These are phyloP conservation scores for Clarias laeviceps DNA, from an alignment of 2,797 vertebrate genomes.

Conservation along the genomic window DNA sequence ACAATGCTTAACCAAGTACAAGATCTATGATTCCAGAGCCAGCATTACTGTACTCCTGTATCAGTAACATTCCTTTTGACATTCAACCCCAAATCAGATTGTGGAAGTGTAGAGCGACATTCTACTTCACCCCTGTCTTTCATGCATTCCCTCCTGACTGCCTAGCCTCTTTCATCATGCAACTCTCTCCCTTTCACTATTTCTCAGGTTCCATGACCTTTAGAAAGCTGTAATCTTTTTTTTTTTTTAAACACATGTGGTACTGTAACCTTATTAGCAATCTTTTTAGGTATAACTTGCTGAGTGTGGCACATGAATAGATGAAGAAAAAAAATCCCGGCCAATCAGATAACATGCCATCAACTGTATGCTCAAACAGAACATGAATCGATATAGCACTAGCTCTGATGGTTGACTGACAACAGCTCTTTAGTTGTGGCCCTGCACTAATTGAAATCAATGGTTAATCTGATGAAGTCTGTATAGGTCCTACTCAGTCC, in stretches of 20 bases:
- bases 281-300: constrained; percentile 51
- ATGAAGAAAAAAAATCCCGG: constrained; percentile 46
- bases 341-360: constrained; percentile 64
- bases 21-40: neutral
- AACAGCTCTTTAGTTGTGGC: constrained; percentile 79
- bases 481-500: constrained; percentile 71
- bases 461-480: constrained; percentile 80
- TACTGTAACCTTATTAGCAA: constrained; percentile 63
- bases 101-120: constrained; percentile 20
- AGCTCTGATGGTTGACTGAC: constrained; percentile 76
- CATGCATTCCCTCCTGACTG: constrained; percentile 14
- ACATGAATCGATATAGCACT: constrained; percentile 76
- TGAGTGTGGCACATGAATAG: constrained; percentile 42
- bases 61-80: constrained; percentile 32
- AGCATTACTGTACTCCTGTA: constrained; percentile 27
- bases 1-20: neutral
- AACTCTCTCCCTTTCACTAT: constrained; percentile 8
- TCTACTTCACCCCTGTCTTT: constrained; percentile 40
- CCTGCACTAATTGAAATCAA: constrained; percentile 82
- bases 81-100: constrained; percentile 37
- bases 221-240: neutral
- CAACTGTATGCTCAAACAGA: constrained; percentile 70
- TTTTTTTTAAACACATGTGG: constrained; percentile 25
- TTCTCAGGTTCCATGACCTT: constrained; percentile 32
- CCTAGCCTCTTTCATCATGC: neutral